A percentile compares a stretch with the other conserved stretches of the same genome.
Conservation (phyloP, 2,113 vertebrate genomes). For the Rostratula benghalensis region DNA sequence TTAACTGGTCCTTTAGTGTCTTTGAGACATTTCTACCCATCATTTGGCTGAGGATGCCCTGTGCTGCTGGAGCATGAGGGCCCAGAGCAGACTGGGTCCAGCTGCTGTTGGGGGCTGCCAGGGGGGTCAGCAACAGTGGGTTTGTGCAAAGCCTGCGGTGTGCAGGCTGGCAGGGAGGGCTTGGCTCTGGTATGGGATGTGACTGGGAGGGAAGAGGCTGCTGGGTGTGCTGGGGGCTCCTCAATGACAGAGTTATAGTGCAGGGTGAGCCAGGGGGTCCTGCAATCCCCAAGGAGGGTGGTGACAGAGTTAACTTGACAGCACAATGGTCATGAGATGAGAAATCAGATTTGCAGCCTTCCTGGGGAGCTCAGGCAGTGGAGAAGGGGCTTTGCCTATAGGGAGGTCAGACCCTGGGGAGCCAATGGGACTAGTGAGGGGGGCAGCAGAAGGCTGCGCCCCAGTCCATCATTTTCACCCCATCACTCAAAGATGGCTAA, state of each 20-base stretch:
- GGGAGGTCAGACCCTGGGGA: background rate
- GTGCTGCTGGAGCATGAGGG: fast-evolving
- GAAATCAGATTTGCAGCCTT: background rate
- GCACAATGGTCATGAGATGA: fast-evolving
- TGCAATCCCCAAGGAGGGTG: background rate
- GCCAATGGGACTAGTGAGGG: background rate
- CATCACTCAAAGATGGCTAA: background rate
- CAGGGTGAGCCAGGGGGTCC: background rate
- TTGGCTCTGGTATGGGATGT: fast-evolving
- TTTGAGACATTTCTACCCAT: background rate
- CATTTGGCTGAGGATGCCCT: background rate
- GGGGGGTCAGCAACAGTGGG: background rate
- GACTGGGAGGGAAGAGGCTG: background rate
- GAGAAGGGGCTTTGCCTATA: background rate
- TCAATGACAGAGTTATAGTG: background rate
- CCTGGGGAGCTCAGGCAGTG: background rate
- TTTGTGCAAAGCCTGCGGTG: background rate
- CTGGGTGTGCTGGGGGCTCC: background rate
- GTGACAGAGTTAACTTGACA: fast-evolving
- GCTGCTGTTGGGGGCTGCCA: background rate
- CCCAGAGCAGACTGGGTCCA: background rate
- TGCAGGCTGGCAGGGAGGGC: background rate
- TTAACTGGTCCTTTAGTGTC: background rate
- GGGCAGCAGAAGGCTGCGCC: fast-evolving
- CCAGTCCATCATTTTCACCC: background rate